phyloP scores from a whole-genome alignment of 1,140 invertebrate genomes.

The Drosophila guanche region DNA sequence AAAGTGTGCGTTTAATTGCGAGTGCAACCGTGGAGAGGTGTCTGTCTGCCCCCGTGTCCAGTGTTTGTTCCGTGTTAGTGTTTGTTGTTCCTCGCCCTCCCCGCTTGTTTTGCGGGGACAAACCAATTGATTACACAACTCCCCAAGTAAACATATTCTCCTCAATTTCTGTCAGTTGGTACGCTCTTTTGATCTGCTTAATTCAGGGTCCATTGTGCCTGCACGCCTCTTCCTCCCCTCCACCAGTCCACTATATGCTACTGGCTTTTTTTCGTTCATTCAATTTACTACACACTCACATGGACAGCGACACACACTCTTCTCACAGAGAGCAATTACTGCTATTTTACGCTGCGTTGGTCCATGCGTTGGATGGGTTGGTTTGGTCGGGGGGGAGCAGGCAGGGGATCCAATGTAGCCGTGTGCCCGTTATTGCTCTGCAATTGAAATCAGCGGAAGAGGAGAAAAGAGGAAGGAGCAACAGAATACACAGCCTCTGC shows the following conservation, averaged over 20 bases:
- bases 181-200: constrained; percentile 57
- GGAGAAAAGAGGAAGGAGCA: constrained; percentile 16
- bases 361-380: too few relatives aligned
- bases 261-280: constrained; percentile 76
- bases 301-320: constrained; percentile 5
- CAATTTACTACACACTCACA: constrained; percentile 69
- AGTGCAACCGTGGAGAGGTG: background rate
- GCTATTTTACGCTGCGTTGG: constrained; percentile 62
- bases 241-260: constrained; percentile 28
- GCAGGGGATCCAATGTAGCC: background rate
- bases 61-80: constrained; percentile 1
- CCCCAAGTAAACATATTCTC: constrained; percentile 26
- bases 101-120: too few relatives aligned
- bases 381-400: background rate
- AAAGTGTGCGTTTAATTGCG: constrained; percentile 43
- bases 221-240: constrained; percentile 15
- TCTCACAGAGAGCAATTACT: constrained; percentile 68
- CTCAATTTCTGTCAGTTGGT: constrained; percentile 21
- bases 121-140: constrained; percentile 61
- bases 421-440: constrained; percentile 63
- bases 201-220: constrained; percentile 44
- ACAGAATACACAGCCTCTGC: constrained; percentile 43
- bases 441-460: constrained; percentile 68
- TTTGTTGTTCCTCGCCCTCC: constrained; percentile 3
- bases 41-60: background rate